A percentile compares a stretch with the other conserved stretches of the same genome.
These are phyloP conservation scores for Hippocampus kuda DNA, from an alignment of 2,797 vertebrate species.

Conservation along the genomic window DNA sequence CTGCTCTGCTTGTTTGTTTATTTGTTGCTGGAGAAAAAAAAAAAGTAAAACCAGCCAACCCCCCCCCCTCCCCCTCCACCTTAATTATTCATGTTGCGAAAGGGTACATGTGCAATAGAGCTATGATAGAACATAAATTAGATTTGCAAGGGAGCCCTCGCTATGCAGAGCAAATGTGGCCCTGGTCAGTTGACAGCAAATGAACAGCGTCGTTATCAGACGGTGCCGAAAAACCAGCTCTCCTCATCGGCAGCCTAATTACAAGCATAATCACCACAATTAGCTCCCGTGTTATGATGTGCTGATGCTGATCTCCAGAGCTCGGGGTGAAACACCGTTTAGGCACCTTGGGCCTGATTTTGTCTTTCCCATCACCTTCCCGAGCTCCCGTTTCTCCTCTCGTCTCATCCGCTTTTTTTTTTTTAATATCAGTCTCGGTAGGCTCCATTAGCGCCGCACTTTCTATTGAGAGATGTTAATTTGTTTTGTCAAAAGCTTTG, in stretches of 20 bases:
- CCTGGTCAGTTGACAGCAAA: slow-evolving; percentile 37
- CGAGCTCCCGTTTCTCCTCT: slow-evolving; percentile 8
- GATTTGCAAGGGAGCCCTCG: not conserved
- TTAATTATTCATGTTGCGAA: not conserved
- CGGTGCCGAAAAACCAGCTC: slow-evolving; percentile 30
- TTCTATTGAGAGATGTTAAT: slow-evolving; percentile 58
- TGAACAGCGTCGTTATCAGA: slow-evolving; percentile 57
- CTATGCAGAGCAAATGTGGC: not conserved
- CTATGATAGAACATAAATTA: not conserved
- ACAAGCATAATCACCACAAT: slow-evolving; percentile 45
- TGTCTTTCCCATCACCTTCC: slow-evolving; percentile 29
- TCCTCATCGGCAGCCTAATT: slow-evolving; percentile 9
- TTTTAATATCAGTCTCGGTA: slow-evolving; percentile 62
- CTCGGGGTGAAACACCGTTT: slow-evolving; percentile 50
- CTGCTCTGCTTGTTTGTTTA: not conserved
- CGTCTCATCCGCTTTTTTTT: slow-evolving; percentile 41
- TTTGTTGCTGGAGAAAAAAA: not conserved
- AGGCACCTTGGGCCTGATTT: slow-evolving; percentile 49
- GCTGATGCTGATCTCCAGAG: slow-evolving; percentile 44
- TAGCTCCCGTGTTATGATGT: slow-evolving; percentile 49
- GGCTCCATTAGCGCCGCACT: slow-evolving; percentile 58
- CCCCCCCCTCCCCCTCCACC: no score
- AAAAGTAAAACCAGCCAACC: no score
- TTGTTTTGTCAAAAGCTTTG: slow-evolving; percentile 72
- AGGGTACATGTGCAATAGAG: not conserved